phyloP scores from a whole-genome alignment of 2,113 vertebrate genomes.

The Castor canadensis region DNA sequence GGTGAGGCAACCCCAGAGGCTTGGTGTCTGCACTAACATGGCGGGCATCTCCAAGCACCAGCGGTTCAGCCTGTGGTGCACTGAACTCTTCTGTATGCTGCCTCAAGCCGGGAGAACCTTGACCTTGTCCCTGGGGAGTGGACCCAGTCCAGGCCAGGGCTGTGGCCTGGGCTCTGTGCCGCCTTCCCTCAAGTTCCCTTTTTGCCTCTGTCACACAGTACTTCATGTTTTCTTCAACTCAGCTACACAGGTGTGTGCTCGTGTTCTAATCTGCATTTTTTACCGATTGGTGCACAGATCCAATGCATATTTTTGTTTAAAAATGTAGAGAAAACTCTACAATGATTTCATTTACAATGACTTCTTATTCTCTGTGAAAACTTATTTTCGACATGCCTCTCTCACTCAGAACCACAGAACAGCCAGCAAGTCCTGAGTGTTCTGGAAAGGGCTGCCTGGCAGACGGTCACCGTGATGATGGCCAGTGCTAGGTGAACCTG shows the following conservation, averaged over 20 bases:
- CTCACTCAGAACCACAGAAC: neutral
- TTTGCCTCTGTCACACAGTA: no score
- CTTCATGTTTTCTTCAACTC: neutral
- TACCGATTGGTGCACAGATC: neutral
- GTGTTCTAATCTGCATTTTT: neutral
- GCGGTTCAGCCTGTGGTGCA: no score
- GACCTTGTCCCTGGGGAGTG: accelerated
- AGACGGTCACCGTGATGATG: neutral
- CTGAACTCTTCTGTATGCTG: accelerated
- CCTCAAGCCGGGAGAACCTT: no score
- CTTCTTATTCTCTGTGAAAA: neutral
- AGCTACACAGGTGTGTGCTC: neutral
- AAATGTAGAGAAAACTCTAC: neutral
- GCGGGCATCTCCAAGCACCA: neutral
- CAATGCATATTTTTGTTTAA: neutral
- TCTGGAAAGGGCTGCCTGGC: neutral
- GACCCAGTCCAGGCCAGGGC: neutral
- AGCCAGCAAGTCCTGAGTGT: neutral
- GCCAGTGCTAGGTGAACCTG: neutral
- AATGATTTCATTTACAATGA: neutral
- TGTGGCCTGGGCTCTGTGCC: neutral
- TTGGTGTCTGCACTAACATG: neutral
- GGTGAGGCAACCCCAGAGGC: no score
- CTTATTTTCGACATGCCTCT: neutral
- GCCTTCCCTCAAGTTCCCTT: accelerated